Evolutionary conservation across 2,113 vertebrate species (phyloP).

Genomic region (Sus scrofa): T2T-Sscrofa CM000826.6:108363001-108363500

Average conservation of each 20-base stretch:
- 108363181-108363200: constrained; percentile 62
- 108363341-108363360: constrained; percentile 46
- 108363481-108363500: constrained; percentile 36
- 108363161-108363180: constrained; percentile 29
- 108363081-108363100: constrained; percentile 30
- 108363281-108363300: constrained; percentile 55
- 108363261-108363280: constrained; percentile 70
- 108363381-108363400: not conserved
- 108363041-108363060: constrained; percentile 64
- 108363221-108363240: constrained; percentile 57
- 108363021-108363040: constrained; percentile 46
- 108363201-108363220: constrained; percentile 45
- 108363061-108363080: constrained; percentile 36
- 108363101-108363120: not conserved
- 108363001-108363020: constrained; percentile 43
- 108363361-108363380: not conserved
- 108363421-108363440: constrained; percentile 3
- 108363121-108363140: constrained; percentile 37
- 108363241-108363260: constrained; percentile 70
- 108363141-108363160: constrained; percentile 32
- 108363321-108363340: not conserved
- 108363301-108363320: not conserved
- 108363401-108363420: constrained; percentile 24
- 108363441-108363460: constrained; percentile 44
- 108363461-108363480: constrained; percentile 50